Conservation (phyloP, 2,113 vertebrate species). For the Probosciger aterrimus region DNA sequence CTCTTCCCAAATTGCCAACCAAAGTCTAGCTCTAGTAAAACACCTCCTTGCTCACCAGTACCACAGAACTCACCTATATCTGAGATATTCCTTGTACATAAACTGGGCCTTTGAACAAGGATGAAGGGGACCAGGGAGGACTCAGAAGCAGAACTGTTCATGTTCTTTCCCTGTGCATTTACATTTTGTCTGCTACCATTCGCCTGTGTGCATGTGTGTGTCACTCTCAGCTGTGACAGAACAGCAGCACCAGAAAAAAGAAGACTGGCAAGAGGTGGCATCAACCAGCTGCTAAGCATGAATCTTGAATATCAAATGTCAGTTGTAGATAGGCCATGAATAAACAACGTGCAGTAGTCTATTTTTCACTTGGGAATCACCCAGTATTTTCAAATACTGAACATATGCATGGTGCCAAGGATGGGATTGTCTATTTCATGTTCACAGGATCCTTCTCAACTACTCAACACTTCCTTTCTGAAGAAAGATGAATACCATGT, state of each 20-base stretch:
- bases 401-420: not conserved
- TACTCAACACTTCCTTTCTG: not conserved
- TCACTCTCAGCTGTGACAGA: not conserved
- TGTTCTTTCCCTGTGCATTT: not conserved
- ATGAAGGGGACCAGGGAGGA: not conserved
- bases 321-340: not conserved
- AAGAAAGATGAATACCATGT: not conserved
- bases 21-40: not conserved
- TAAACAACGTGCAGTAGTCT: not conserved
- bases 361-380: not conserved
- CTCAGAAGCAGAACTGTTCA: not conserved
- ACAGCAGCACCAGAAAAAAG: not conserved
- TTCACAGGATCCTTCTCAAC: not conserved
- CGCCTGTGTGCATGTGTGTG: not conserved
- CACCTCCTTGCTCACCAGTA: not conserved
- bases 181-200: not conserved
- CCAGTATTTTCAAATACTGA: not conserved
- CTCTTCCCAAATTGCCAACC: not conserved
- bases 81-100: not conserved
- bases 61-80: not conserved
- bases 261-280: not conserved
- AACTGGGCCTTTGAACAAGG: not conserved
- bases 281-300: not conserved
- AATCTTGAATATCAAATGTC: not conserved
- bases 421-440: not conserved